phyloP scores from a whole-genome alignment of 2,888 invertebrate genomes.

The Ceraclea dissimilis region DNA sequence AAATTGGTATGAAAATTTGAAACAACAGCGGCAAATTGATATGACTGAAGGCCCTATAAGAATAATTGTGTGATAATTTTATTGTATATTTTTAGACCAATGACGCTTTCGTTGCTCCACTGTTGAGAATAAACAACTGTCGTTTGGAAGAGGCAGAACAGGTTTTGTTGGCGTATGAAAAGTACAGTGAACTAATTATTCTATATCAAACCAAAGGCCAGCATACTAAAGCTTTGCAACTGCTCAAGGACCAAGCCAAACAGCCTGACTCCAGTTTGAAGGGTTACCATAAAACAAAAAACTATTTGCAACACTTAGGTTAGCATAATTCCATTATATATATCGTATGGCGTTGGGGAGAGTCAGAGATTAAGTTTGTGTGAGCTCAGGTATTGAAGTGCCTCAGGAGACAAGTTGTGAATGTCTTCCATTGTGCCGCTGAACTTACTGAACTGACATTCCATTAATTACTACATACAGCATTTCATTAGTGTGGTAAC shows the following conservation, averaged over 20 bases:
- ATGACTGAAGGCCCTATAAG: no score
- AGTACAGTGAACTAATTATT: constrained; percentile 89
- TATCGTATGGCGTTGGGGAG: no score
- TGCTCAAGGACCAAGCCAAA: constrained; percentile 70
- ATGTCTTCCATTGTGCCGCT: no score
- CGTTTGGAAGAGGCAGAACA: constrained; percentile 90
- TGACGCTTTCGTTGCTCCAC: constrained; percentile 86
- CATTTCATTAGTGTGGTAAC: neutral
- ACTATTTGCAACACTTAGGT: constrained; percentile 87
- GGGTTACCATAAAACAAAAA: constrained; percentile 77
- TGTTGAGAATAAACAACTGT: constrained; percentile 86
- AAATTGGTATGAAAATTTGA: no score
- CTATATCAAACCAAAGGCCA: constrained; percentile 91
- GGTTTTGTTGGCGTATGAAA: constrained; percentile 77
- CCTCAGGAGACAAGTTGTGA: no score
- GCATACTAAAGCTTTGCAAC: constrained; percentile 84
- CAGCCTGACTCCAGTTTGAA: constrained; percentile 68
- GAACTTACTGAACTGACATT: neutral
- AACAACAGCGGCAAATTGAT: no score
- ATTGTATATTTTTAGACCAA: constrained; percentile 73
- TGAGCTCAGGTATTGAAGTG: no score
- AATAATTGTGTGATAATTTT: no score
- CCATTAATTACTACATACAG: neutral
- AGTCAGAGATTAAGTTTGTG: no score
- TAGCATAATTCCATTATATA: constrained; percentile 25